Base-by-base conservation (phyloP, 2,113 vertebrate species). In the Limnothrissa miodon region DNA sequence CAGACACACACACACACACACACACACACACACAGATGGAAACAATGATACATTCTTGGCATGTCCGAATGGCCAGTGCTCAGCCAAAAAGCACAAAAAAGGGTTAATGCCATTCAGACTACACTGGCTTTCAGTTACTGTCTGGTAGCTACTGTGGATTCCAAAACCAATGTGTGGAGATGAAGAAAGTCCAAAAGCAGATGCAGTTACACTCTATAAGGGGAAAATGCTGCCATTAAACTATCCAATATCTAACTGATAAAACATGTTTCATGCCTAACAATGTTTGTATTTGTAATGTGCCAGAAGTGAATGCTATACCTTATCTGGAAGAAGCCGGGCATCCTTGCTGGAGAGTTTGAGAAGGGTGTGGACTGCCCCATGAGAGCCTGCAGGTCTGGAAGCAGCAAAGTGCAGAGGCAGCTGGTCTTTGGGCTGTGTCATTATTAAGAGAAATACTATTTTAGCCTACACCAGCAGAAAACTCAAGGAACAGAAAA, bases 341-440 rank as follows among this genome's bases (percentile, higher is more conserved):
- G 91, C 89, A 0, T 92, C 92, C 86, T 87, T 92, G 81, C 86
- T 85, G 74, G 91, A 92, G 79, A 86, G 85, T 83, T 82, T 90
- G 45, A 93, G 90, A n/a, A 93, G 86, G 0, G 83, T 90, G 53
- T 92, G 92, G 8, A 89, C 83, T 0, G 88, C 83, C 45, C n/a
- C 70, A 1, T 85, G 82, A 23, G 89, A 87, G 8, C 87, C 91
- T 1, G 78, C 79, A 13, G 86, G 51, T 5, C 90, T 85, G n/a
- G 83, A 83, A 0, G 89, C 91, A 13, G 91, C 90, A 36, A 81
- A 91, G 81, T 92, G 91, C 33, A 92, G 86, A 1, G 91, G 90
- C 45, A 93, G 66, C 87, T 92, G 90, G 15, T 86, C 84, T 42
- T 88, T 91, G 10, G 81, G 83, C 91, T 92, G 86, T 7, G 39